Percentiles rank a stretch among this genome's conserved stretches.
phyloP scores from a whole-genome alignment of 2,888 invertebrate species.

The Teinopalpus imperialis region DNA sequence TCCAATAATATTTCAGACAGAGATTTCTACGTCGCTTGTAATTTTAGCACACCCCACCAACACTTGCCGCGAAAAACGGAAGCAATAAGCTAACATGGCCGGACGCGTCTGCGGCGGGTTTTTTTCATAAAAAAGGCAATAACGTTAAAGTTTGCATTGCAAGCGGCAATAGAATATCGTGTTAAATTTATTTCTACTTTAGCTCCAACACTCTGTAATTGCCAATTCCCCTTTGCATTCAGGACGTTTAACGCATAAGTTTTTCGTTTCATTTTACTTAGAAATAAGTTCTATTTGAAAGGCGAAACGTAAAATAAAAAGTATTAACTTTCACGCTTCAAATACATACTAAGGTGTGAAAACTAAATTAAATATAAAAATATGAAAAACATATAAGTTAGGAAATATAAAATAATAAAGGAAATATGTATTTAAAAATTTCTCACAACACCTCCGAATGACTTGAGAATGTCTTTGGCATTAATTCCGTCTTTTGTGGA shows the following conservation, averaged over 20 bases:
- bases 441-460: no score
- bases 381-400: no score
- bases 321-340: no score
- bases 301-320: no score
- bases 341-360: no score
- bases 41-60: constrained; percentile 10
- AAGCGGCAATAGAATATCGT: constrained; percentile 38
- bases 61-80: constrained; percentile 43
- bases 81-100: constrained; percentile 52
- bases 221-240: constrained; percentile 18
- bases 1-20: no score
- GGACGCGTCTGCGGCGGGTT: constrained; percentile 45
- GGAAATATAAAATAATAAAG: no score
- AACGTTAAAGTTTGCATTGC: constrained; percentile 40
- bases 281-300: no score
- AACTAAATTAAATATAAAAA: no score
- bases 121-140: constrained; percentile 45
- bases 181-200: constrained; percentile 24
- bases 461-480: no score
- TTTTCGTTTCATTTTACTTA: not conserved
- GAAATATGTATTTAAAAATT: no score
- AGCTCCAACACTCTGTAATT: constrained; percentile 18
- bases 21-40: not conserved
- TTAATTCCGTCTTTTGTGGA: no score
- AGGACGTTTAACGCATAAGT: not conserved